Percentiles rank a stretch among this genome's conserved stretches.
These are phyloP conservation scores for Gonocerus acuteangulatus DNA, from an alignment of 2,888 invertebrate species.

Conservation along the genomic window DNA sequence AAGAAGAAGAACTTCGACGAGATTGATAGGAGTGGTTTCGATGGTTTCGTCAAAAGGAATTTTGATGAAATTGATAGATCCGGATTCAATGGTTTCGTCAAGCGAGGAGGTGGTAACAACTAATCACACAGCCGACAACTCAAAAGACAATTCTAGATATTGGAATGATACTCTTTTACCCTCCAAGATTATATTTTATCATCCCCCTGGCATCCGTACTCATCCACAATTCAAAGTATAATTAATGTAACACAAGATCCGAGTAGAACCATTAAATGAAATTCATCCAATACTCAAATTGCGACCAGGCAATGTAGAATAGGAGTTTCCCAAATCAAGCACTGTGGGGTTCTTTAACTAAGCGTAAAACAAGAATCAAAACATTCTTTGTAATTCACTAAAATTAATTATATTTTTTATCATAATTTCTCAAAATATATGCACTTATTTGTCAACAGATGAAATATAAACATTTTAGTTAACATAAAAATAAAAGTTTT, in stretches of 20 bases:
- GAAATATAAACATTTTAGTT: too few relatives aligned
- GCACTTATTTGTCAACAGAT: too few relatives aligned
- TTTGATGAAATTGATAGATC: conserved; percentile 59
- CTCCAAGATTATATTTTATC: too few relatives aligned
- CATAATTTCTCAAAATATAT: too few relatives aligned
- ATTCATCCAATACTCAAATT: not conserved
- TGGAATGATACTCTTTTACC: too few relatives aligned
- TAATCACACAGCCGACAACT: not conserved
- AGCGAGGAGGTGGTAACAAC: conserved; percentile 39
- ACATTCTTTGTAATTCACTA: too few relatives aligned
- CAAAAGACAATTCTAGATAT: too few relatives aligned
- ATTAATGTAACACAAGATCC: not conserved
- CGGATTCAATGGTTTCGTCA: conserved; percentile 53
- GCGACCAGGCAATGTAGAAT: not conserved
- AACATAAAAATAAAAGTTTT: too few relatives aligned
- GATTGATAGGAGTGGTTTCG: conserved; percentile 52
- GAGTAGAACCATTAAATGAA: not conserved
- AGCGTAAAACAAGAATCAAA: too few relatives aligned
- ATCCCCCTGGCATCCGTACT: too few relatives aligned
- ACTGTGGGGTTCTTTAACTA: not conserved
- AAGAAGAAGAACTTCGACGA: conserved; percentile 55
- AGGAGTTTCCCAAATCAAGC: not conserved
- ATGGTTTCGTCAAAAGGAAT: conserved; percentile 50
- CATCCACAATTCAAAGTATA: too few relatives aligned
- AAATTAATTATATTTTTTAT: too few relatives aligned